Evolutionary conservation across 2,113 vertebrate genomes (phyloP).

Genomic region (Cichladusa arquata): DNA sequence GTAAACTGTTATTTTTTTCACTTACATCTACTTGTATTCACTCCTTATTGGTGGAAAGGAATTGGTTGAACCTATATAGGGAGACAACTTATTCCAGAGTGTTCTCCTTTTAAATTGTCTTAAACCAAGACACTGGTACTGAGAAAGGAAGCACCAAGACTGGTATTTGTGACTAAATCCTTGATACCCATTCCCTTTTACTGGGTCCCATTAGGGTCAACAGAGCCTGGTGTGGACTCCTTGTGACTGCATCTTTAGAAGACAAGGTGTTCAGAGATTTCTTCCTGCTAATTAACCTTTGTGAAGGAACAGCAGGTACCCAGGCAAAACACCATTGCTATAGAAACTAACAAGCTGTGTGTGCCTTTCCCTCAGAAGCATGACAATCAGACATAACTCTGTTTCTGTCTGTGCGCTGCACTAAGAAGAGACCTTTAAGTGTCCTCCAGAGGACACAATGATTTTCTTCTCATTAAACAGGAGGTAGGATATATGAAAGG

Average conservation of each 20-base stretch:
- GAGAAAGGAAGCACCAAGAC: background rate
- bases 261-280: background rate
- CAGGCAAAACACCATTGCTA: background rate
- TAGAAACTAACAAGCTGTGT: background rate
- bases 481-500: background rate
- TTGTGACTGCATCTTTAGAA: background rate
- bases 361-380: background rate
- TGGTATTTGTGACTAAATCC: background rate
- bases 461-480: background rate
- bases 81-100: background rate
- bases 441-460: background rate
- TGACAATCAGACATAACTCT: background rate
- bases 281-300: background rate
- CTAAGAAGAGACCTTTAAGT: background rate
- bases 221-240: background rate
- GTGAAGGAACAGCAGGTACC: background rate
- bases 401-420: background rate
- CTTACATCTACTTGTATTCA: background rate
- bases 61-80: background rate
- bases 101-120: background rate
- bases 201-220: background rate
- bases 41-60: background rate
- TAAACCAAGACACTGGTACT: background rate
- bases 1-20: background rate
- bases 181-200: background rate